Percentiles rank a stretch among this genome's conserved stretches.
Evolutionary conservation across 1,140 invertebrate genomes (phyloP).

Genomic region (Drosophila kikkawai): DNA sequence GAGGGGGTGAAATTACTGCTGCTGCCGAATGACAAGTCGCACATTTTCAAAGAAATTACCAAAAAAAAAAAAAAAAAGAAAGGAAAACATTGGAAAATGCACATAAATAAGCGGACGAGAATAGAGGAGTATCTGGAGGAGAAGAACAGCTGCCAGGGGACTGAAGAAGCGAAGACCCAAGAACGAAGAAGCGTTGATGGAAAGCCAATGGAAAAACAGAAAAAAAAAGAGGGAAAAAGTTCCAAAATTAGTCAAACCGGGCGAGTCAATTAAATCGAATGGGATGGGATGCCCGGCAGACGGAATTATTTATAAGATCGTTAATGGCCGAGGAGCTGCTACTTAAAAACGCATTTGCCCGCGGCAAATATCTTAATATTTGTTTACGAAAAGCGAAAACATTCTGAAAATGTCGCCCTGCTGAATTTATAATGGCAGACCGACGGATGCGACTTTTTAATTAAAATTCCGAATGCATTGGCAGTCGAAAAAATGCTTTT

Average conservation of each 20-base stretch:
- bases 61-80: constrained; percentile 44
- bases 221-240: constrained; percentile 15
- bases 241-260: constrained; percentile 75
- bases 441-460: constrained; percentile 68
- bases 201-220: constrained; percentile 26
- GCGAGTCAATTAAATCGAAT: constrained; percentile 74
- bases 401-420: constrained; percentile 64
- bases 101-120: constrained; percentile 65
- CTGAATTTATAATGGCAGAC: constrained; percentile 61
- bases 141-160: constrained; percentile 56
- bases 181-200: constrained; percentile 48
- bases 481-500: constrained; percentile 74
- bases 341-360: constrained; percentile 69
- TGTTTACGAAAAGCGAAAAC: constrained; percentile 74
- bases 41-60: constrained; percentile 82
- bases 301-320: constrained; percentile 32
- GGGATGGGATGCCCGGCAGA: constrained; percentile 60
- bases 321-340: constrained; percentile 34
- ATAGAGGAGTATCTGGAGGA: constrained; percentile 40
- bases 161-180: neutral
- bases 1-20: constrained; percentile 41
- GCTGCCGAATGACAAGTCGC: constrained; percentile 79
- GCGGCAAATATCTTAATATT: constrained; percentile 59
- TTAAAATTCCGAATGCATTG: constrained; percentile 75
- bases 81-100: constrained; percentile 66